Percentiles rank a stretch among this genome's conserved stretches.
Evolutionary conservation across 2,888 invertebrate genomes (phyloP).

Genomic region (Leucophenga maculata): DNA sequence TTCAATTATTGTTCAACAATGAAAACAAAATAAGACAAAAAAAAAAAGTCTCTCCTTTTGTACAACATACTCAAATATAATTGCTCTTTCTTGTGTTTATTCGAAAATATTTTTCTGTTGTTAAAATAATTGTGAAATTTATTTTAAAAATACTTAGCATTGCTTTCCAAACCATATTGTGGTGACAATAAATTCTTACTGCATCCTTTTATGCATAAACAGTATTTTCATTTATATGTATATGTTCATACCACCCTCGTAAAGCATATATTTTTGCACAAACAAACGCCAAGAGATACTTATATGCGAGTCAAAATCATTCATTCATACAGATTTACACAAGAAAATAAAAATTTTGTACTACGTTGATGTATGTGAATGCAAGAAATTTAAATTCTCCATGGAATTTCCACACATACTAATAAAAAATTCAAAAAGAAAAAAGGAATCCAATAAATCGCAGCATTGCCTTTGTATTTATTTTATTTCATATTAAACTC

Average conservation of each 20-base stretch:
- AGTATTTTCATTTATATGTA: neutral
- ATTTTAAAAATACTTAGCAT: no score
- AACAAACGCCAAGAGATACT: neutral
- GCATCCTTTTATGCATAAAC: neutral
- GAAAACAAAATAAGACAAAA: no score
- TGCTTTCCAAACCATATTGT: no score
- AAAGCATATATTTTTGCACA: neutral
- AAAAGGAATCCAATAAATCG: slow-evolving; percentile 50
- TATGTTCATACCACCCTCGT: neutral
- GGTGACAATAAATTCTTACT: no score
- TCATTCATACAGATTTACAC: neutral
- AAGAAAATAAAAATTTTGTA: neutral
- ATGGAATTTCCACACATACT: slow-evolving; percentile 39
- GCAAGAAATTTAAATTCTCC: slow-evolving; percentile 13
- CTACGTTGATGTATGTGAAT: neutral
- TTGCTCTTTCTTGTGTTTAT: no score
- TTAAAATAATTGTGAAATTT: no score
- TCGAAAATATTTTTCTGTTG: no score
- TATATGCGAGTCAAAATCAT: neutral
- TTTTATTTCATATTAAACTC: neutral
- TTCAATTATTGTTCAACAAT: no score
- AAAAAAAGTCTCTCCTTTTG: no score
- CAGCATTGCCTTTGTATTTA: neutral
- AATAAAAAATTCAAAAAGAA: slow-evolving; percentile 13
- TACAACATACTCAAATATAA: no score